Evolutionary conservation across 2,113 vertebrate species (phyloP).

Genomic region (Macrotis lagotis): DNA sequence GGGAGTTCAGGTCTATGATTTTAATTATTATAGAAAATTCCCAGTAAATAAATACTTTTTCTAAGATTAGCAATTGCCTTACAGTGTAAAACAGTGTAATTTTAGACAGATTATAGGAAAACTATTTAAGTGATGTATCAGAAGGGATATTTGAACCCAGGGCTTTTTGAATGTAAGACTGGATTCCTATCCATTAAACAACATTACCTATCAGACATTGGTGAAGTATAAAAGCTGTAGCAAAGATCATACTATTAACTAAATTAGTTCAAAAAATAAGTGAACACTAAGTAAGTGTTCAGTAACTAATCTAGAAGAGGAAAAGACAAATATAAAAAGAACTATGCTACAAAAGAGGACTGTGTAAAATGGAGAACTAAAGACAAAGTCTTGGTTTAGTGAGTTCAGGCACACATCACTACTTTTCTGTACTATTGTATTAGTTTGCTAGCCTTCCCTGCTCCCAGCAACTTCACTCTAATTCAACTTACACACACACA

Average conservation of each 20-base stretch:
- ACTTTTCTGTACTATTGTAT: neutral
- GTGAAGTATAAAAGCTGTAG: neutral
- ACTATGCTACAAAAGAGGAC: neutral
- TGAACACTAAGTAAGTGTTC: neutral
- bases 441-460: neutral
- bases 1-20: neutral
- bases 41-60: neutral
- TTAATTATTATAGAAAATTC: neutral
- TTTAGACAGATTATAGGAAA: neutral
- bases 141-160: neutral
- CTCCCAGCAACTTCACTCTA: neutral
- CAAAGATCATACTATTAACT: neutral
- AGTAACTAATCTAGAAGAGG: neutral
- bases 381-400: neutral
- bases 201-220: neutral
- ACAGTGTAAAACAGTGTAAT: neutral
- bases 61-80: neutral
- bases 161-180: neutral
- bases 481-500: neutral
- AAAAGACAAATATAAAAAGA: neutral
- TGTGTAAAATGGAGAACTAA: neutral
- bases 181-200: neutral
- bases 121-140: neutral
- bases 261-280: too few relatives aligned
- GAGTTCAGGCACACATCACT: neutral